These are phyloP conservation scores for Stenchaetothrips biformis DNA, from an alignment of 2,888 invertebrate species.

Conservation along the genomic window DNA sequence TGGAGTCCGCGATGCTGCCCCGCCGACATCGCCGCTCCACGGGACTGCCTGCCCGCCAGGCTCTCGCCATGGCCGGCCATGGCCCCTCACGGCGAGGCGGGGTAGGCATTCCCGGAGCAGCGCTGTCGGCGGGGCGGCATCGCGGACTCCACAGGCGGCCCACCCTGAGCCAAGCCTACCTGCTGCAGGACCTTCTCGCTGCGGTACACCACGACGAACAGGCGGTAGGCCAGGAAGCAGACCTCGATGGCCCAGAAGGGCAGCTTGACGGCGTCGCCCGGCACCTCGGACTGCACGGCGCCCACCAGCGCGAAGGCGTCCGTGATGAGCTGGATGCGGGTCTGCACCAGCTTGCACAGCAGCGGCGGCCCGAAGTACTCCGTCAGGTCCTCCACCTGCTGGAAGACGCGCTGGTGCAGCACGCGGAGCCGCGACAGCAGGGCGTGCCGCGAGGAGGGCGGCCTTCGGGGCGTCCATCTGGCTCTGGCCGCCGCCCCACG, in stretches of 20 bases:
- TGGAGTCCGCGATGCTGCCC: too few relatives aligned
- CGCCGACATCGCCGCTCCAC: too few relatives aligned
- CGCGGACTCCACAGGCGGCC: too few relatives aligned
- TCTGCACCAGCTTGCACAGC: conserved; percentile 11
- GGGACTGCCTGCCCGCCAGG: too few relatives aligned
- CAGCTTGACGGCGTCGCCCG: not conserved
- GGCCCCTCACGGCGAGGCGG: too few relatives aligned
- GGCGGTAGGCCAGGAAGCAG: not conserved
- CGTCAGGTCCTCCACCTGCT: conserved; percentile 12
- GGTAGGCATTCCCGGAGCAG: too few relatives aligned
- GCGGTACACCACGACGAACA: conserved; percentile 20
- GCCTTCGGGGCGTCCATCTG: not conserved
- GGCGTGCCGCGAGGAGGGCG: not conserved
- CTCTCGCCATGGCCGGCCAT: too few relatives aligned
- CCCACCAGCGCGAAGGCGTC: conserved; percentile 1
- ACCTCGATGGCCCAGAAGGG: not conserved
- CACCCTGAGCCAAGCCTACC: not conserved
- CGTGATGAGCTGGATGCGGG: conserved; percentile 20
- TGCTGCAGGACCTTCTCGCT: conserved; percentile 21
- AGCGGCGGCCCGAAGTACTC: not conserved
- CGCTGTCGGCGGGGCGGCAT: too few relatives aligned
- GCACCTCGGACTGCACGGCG: not conserved
- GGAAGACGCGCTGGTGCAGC: conserved; percentile 11
- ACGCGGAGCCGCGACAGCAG: not conserved
- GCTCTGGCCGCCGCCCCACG: not conserved